These are phyloP conservation scores for Pipra filicauda DNA, from an alignment of 2,113 vertebrate genomes.

Conservation along the genomic window DNA sequence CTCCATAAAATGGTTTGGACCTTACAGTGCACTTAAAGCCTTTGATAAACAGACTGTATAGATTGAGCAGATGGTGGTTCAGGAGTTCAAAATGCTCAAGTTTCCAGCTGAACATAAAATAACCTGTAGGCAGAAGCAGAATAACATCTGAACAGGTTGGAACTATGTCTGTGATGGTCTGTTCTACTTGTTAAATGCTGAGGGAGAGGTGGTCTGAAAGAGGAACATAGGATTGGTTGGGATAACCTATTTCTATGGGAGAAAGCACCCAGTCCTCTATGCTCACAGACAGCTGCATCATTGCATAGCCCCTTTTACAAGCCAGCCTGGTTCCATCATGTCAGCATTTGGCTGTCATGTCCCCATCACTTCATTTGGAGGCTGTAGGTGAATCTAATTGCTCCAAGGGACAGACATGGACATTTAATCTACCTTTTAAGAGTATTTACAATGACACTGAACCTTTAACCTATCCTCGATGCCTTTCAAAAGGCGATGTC, in stretches of 20 bases:
- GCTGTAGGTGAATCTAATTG: not conserved
- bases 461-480: not conserved
- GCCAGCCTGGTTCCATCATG: not conserved
- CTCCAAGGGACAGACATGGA: not conserved
- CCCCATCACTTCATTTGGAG: slow-evolving; percentile 11
- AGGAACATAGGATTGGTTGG: not conserved
- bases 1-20: slow-evolving; percentile 53
- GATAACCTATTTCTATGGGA: not conserved
- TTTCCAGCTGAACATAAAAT: slow-evolving; percentile 48
- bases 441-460: not conserved
- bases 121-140: slow-evolving; percentile 55
- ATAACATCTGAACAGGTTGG: slow-evolving; percentile 59
- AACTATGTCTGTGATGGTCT: not conserved
- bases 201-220: not conserved
- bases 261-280: not conserved
- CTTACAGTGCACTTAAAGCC: slow-evolving; percentile 30
- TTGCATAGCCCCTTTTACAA: not conserved
- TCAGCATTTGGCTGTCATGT: not conserved
- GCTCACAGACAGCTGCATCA: not conserved
- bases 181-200: slow-evolving; percentile 17
- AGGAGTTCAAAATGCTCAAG: slow-evolving; percentile 48
- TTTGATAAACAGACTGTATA: slow-evolving; percentile 50
- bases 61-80: slow-evolving; percentile 46
- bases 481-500: not conserved
- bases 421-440: slow-evolving; percentile 11